These are phyloP conservation scores for Pandion haliaetus DNA, from an alignment of 2,113 vertebrate genomes.

Conservation along the genomic window DNA sequence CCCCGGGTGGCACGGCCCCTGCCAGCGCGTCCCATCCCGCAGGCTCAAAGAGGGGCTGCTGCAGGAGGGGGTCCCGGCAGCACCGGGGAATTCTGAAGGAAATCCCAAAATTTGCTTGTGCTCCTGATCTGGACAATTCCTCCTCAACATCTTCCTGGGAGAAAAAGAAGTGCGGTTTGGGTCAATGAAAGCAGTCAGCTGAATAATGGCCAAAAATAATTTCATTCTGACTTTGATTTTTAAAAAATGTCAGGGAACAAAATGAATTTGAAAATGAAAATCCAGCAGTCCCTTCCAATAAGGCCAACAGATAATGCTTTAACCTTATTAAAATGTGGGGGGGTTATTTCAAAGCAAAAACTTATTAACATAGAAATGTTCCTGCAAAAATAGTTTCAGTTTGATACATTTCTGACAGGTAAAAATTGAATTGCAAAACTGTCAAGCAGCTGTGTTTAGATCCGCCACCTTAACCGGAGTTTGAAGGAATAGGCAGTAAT, in stretches of 20 bases:
- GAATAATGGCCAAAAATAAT: not conserved
- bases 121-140: not conserved
- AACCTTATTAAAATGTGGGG: not conserved
- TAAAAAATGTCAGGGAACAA: not conserved
- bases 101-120: not conserved
- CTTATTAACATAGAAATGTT: constrained; percentile 9
- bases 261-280: not conserved
- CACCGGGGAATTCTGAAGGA: not conserved
- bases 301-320: not conserved
- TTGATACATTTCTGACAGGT: constrained; percentile 15
- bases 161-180: not conserved
- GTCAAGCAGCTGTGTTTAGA: not conserved
- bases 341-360: not conserved
- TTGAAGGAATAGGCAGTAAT: not conserved
- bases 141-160: not conserved
- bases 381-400: not conserved
- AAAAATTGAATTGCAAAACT: constrained; percentile 11
- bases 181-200: not conserved
- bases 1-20: rapidly evolving
- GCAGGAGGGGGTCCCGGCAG: not conserved
- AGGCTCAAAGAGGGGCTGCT: not conserved
- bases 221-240: not conserved
- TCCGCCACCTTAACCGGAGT: not conserved
- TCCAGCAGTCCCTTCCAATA: not conserved
- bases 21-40: rapidly evolving